Evolutionary conservation across 2,888 invertebrate genomes (phyloP).

Genomic region (Cataglyphis livida): DNA sequence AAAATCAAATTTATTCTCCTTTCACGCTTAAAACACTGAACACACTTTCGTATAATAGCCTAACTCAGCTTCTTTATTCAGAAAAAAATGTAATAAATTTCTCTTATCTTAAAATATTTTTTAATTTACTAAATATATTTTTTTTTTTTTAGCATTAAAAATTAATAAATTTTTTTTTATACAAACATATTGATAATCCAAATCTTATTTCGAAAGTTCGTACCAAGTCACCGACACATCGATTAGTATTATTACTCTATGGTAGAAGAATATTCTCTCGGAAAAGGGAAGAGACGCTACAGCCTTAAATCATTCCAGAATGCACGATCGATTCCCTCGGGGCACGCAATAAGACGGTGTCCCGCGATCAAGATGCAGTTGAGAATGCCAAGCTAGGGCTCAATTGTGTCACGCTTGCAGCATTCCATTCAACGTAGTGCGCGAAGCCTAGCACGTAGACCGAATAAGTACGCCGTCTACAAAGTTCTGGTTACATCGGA

Average conservation of each 20-base stretch:
- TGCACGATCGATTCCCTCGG: constrained; percentile 66
- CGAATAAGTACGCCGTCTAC: constrained; percentile 55
- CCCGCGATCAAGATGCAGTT: constrained; percentile 64
- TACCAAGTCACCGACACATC: neutral
- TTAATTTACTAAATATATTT: neutral
- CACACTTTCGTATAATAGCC: neutral
- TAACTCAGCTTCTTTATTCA: constrained; percentile 7
- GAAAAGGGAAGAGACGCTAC: constrained; percentile 32
- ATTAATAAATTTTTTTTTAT: neutral
- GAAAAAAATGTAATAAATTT: constrained; percentile 2
- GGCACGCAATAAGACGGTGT: constrained; percentile 71
- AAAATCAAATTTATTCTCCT: constrained; percentile 30
- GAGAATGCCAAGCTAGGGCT: constrained; percentile 40
- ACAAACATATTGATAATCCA: neutral
- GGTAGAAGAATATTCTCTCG: too few species aligned
- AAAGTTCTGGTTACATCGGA: constrained; percentile 51
- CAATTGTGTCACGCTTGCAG: constrained; percentile 65
- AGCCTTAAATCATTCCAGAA: constrained; percentile 57
- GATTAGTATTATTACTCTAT: constrained; percentile 3
- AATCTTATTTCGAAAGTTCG: neutral
- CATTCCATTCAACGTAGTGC: constrained; percentile 62
- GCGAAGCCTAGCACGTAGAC: constrained; percentile 52
- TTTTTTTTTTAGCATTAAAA: neutral
- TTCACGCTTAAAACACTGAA: constrained; percentile 1
- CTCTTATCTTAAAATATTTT: neutral